Conservation (phyloP, 2,113 vertebrate genomes). For the Cromileptes altivelis region DNA sequence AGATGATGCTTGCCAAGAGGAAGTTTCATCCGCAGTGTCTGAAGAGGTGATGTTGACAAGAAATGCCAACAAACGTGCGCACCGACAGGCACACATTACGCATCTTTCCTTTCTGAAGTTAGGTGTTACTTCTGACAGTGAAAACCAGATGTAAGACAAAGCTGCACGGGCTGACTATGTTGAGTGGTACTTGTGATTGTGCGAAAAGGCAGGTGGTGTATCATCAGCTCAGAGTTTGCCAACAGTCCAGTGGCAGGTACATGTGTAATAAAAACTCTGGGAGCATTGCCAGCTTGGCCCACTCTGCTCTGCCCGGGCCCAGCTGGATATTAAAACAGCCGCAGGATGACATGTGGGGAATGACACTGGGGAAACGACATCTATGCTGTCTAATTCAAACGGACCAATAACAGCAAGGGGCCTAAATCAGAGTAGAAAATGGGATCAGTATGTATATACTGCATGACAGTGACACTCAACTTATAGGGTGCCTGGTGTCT, state of each 20-base stretch:
- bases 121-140: slow-evolving; percentile 33
- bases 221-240: slow-evolving; percentile 46
- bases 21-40: slow-evolving; percentile 56
- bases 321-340: slow-evolving; percentile 49
- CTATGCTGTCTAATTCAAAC: neutral
- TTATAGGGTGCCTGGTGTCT: no score
- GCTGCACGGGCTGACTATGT: neutral
- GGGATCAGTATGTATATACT: neutral
- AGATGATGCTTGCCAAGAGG: slow-evolving; percentile 65
- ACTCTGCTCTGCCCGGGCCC: slow-evolving; percentile 20
- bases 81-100: no score
- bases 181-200: slow-evolving; percentile 28
- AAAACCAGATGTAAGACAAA: slow-evolving; percentile 50
- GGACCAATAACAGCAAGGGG: neutral
- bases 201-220: slow-evolving; percentile 45
- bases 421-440: neutral
- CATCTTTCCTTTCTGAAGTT: slow-evolving; percentile 17
- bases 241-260: slow-evolving; percentile 55
- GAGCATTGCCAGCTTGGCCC: slow-evolving; percentile 50
- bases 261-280: slow-evolving; percentile 56
- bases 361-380: slow-evolving; percentile 11
- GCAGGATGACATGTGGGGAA: slow-evolving; percentile 18
- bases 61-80: slow-evolving; percentile 19
- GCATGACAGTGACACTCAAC: no score
- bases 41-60: slow-evolving; percentile 56